These are phyloP conservation scores for Neosilurus hyrtlii DNA, from an alignment of 2,797 vertebrate genomes.

Conservation along the genomic window DNA sequence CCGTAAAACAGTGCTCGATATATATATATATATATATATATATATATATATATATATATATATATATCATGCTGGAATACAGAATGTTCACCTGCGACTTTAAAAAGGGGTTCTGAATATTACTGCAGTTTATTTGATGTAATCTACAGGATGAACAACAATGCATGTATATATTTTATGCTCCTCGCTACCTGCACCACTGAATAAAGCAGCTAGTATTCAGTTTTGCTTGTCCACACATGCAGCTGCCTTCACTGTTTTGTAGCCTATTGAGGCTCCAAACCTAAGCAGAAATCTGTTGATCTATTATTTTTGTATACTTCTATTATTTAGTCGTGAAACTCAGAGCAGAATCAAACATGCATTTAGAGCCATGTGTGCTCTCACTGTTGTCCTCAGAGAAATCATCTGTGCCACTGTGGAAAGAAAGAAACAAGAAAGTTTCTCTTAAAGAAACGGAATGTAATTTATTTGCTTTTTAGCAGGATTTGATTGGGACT, in stretches of 20 bases:
- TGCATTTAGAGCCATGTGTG: not conserved
- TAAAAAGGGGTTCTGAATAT: not conserved
- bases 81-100: not conserved
- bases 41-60: no score
- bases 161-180: not conserved
- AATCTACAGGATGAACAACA: not conserved
- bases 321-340: not conserved
- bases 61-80: not conserved
- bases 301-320: not conserved
- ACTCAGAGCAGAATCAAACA: not conserved
- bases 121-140: not conserved
- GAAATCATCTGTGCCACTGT: not conserved
- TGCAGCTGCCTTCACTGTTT: not conserved
- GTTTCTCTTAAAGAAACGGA: not conserved
- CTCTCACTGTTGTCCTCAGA: not conserved
- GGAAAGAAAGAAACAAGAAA: not conserved
- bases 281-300: not conserved
- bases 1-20: no score
- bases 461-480: not conserved
- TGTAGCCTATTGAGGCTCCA: not conserved
- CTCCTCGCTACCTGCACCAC: not conserved
- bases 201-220: not conserved
- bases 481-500: not conserved
- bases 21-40: no score
- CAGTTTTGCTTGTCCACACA: not conserved